Base-by-base conservation (phyloP, 1,140 invertebrate genomes). In the Tetragnatha versicolor region DNA sequence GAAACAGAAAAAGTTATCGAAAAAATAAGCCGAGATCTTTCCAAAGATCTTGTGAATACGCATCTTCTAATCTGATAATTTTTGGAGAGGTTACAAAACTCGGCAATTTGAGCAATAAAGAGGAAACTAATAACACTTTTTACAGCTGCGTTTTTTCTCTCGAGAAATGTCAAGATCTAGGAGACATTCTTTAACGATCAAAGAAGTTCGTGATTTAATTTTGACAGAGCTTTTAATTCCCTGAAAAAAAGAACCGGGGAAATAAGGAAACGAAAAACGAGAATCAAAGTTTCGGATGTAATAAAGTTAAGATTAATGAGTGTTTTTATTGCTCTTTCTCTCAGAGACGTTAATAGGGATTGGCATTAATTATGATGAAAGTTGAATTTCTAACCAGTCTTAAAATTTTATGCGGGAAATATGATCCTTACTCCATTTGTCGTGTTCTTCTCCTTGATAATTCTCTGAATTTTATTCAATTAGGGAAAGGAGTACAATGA, bases 181-280 rank as follows among this genome's bases (percentile, higher is more conserved):
- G 22, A 33, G 31, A 33, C 55, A 58, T 58, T 33, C 55, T 20
- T 58, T 58, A 58, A 39, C n/a, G 60, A 63, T 63, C 60, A 39
- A 63, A 63, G 60, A 63, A 39, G 27, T 14, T 42, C 42, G 2
- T 63, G 60, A 63, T 63, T 63, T 39, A 63, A 42, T 63, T 63
- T 63, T 45, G 35, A 1, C n/a, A 63, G 22, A 39, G 60, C 60
- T 39, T 63, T 63, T 63, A 63, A 63, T 63, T 45, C 42, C 22
- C 12, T 12, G n/a, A n/a, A n/a, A 42, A 63, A 25, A 63, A 63
- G 25, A n/a, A 42, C 17, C 12, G 42, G 27, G 7, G 29, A 17
- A 45, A 63, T 25, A 42, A 10, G 17, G 39, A 33, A 33, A n/a
- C n/a, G n/a, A 63, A 39, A 42, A 42, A 27, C 27, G 9, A 14